Conservation (phyloP, 2,797 vertebrate species). For the Lutjanus campechanus region DNA sequence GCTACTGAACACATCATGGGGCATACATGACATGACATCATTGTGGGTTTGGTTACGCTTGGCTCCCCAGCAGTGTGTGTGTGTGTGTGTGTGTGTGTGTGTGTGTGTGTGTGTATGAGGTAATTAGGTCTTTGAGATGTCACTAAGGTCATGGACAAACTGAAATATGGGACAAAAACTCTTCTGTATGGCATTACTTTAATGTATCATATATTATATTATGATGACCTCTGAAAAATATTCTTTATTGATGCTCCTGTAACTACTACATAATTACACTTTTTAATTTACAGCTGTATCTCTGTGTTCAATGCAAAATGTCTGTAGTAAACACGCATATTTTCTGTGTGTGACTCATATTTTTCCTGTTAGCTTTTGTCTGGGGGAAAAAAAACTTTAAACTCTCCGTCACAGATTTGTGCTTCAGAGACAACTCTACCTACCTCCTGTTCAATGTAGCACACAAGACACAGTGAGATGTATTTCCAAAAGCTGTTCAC, state of each 20-base stretch:
- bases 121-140: conserved; percentile 38
- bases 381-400: conserved; percentile 26
- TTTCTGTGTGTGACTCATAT: background rate
- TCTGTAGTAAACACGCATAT: background rate
- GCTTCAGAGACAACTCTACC: conserved; percentile 24
- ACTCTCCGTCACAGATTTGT: conserved; percentile 21
- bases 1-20: conserved; percentile 5
- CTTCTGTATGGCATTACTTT: background rate
- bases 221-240: background rate
- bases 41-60: conserved; percentile 46
- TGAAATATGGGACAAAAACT: conserved; percentile 1
- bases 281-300: background rate
- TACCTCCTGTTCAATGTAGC: conserved; percentile 14
- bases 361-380: conserved; percentile 45
- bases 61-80: conserved; percentile 13
- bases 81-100: conserved; percentile 9
- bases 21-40: conserved; percentile 56
- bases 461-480: conserved; percentile 44
- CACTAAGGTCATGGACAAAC: conserved; percentile 25
- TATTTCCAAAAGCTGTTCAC: conserved; percentile 53
- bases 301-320: background rate
- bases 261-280: background rate
- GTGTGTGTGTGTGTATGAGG: conserved; percentile 17
- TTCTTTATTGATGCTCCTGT: background rate
- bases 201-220: conserved; percentile 7